Conservation (phyloP, 2,113 vertebrate species). For the Megatriorchis doriae region DNA sequence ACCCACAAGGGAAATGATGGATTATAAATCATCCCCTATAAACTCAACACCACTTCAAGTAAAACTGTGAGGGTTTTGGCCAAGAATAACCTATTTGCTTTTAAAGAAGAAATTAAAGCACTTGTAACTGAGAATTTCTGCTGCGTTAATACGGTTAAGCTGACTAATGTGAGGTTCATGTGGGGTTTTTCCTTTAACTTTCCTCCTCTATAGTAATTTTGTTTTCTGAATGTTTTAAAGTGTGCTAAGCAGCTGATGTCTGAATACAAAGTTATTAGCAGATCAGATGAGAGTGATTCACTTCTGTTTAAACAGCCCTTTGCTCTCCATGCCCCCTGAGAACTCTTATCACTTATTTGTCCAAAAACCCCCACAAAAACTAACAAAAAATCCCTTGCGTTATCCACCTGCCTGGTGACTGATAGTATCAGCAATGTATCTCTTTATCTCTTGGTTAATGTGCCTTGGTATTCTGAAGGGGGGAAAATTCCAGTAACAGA, state of each 20-base stretch:
- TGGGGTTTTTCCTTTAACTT: neutral
- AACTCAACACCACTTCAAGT: constrained; percentile 31
- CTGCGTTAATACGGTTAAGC: neutral
- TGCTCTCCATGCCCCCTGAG: constrained; percentile 61
- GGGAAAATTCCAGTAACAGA: constrained; percentile 80
- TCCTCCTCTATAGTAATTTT: neutral
- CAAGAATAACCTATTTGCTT: neutral
- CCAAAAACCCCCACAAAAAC: constrained; percentile 59
- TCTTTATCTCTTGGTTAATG: constrained; percentile 77
- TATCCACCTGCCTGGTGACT: constrained; percentile 71
- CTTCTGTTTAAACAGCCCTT: constrained; percentile 74
- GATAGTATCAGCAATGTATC: constrained; percentile 68
- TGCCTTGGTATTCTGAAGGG: constrained; percentile 79
- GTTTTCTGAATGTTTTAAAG: constrained; percentile 49
- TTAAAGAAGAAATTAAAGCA: constrained; percentile 16
- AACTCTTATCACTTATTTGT: constrained; percentile 78
- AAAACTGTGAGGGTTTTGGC: neutral
- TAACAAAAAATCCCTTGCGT: constrained; percentile 34
- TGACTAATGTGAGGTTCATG: neutral
- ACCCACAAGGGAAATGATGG: neutral
- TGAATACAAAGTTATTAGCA: constrained; percentile 69
- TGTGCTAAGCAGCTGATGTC: constrained; percentile 42
- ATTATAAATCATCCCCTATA: constrained; percentile 46
- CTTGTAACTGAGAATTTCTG: neutral
- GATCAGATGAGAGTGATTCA: constrained; percentile 65